Percentiles rank a stretch among this genome's conserved stretches.
Evolutionary conservation across 1,140 invertebrate species (phyloP).

Genomic region (Cyphomyrmex costatus): DNA sequence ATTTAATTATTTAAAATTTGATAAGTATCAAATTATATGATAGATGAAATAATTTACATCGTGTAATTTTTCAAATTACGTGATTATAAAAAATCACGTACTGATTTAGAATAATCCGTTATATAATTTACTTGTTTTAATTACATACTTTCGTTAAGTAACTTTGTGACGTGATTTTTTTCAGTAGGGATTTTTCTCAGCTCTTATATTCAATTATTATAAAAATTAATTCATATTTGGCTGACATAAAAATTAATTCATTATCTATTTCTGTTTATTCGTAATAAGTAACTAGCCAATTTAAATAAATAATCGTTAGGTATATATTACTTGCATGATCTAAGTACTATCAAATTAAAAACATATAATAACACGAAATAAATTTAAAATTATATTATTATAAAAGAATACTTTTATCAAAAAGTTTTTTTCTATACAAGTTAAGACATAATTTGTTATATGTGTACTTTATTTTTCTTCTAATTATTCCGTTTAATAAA

Average conservation of each 20-base stretch:
- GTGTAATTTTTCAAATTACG: too few species aligned
- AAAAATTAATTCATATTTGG: not conserved
- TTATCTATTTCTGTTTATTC: not conserved
- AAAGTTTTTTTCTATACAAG: not conserved
- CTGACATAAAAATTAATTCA: not conserved
- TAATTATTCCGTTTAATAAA: constrained; percentile 1
- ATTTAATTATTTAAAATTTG: too few species aligned
- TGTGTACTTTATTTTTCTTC: not conserved
- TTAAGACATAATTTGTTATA: not conserved
- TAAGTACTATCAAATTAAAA: not conserved
- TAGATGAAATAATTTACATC: too few species aligned
- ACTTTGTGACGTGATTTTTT: too few species aligned
- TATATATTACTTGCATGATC: not conserved
- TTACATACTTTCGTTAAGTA: too few species aligned
- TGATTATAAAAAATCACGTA: too few species aligned
- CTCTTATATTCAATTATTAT: not conserved
- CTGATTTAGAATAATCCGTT: too few species aligned
- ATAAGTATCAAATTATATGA: too few species aligned
- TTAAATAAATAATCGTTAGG: not conserved
- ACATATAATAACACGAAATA: not conserved
- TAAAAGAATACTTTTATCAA: not conserved
- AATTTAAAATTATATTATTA: not conserved
- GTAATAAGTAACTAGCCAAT: not conserved
- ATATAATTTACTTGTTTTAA: too few species aligned
- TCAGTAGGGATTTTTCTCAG: not conserved